These are phyloP conservation scores for Heterohyrax brucei DNA, from an alignment of 2,797 vertebrate species.

Conservation along the genomic window DNA sequence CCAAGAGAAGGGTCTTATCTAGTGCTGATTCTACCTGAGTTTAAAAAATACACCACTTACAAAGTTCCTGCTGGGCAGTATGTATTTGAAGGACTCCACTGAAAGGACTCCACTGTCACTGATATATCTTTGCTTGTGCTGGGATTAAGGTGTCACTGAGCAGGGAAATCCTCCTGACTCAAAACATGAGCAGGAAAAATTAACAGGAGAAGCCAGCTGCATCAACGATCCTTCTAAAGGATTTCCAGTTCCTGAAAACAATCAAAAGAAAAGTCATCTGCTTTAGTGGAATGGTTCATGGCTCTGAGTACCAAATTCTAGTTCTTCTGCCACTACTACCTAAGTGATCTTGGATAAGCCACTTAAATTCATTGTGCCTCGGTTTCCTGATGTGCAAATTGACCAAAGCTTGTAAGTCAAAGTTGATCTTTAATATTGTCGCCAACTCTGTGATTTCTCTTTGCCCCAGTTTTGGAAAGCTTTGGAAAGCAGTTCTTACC, in stretches of 20 bases:
- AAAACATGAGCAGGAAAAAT: background rate
- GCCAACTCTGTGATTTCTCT: background rate
- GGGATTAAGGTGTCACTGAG: background rate
- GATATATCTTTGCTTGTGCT: constrained; percentile 11
- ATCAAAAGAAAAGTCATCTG: background rate
- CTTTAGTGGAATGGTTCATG: background rate
- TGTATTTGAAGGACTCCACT: constrained; percentile 23
- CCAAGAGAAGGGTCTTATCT: constrained; percentile 51
- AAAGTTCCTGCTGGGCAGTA: background rate
- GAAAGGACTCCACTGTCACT: constrained; percentile 8
- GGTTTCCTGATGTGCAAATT: constrained; percentile 21
- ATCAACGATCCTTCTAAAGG: constrained; percentile 31
- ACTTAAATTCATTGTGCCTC: background rate
- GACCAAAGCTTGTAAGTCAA: background rate
- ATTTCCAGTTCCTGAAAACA: constrained; percentile 42
- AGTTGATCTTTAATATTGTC: constrained; percentile 9
- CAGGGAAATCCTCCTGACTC: background rate
- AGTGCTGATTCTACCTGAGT: constrained; percentile 60
- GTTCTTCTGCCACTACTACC: background rate
- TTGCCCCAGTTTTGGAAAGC: background rate
- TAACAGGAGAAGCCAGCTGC: background rate
- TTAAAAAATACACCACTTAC: constrained; percentile 46
- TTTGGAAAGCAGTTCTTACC: background rate
- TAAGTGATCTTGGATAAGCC: background rate
- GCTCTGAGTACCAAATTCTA: background rate